phyloP scores from a whole-genome alignment of 2,888 invertebrate species.

The Pristionchus exspectatus region DNA sequence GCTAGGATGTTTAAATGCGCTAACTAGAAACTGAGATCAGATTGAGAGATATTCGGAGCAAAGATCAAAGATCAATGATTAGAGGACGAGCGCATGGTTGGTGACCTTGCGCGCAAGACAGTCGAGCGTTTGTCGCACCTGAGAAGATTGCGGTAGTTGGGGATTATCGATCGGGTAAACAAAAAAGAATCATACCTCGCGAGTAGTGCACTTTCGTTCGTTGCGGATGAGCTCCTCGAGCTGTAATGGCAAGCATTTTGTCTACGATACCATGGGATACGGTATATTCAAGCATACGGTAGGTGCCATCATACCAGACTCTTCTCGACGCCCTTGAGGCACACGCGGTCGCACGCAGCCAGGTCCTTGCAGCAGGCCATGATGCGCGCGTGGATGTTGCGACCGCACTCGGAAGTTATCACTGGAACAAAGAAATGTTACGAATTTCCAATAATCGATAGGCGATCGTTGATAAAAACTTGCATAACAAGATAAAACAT shows the following conservation, averaged over 20 bases:
- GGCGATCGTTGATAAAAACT: not conserved
- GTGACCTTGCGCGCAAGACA: slow-evolving; percentile 52
- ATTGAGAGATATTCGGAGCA: not conserved
- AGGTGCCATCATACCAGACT: slow-evolving; percentile 51
- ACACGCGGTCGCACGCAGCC: slow-evolving; percentile 57
- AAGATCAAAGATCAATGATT: slow-evolving; percentile 30
- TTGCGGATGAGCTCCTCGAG: slow-evolving; percentile 48
- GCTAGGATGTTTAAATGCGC: not conserved
- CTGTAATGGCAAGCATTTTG: not conserved
- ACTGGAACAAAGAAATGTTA: slow-evolving; percentile 8
- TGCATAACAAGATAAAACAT: not conserved
- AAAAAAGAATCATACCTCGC: slow-evolving; percentile 35
- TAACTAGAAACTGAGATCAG: slow-evolving; percentile 41
- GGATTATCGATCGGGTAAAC: not conserved
- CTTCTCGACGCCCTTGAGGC: slow-evolving; percentile 59
- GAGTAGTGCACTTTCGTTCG: slow-evolving; percentile 48
- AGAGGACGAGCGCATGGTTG: not conserved
- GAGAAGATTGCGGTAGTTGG: not conserved
- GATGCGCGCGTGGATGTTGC: slow-evolving; percentile 59
- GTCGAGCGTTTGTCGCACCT: slow-evolving; percentile 50
- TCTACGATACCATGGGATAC: not conserved
- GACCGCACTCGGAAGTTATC: slow-evolving; percentile 57
- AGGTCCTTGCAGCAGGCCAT: slow-evolving; percentile 60
- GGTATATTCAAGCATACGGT: not conserved
- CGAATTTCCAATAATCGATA: not conserved